Conservation (phyloP, 37 sponge, comb jelly and placozoan species). For the Aplysina aerophoba region DNA sequence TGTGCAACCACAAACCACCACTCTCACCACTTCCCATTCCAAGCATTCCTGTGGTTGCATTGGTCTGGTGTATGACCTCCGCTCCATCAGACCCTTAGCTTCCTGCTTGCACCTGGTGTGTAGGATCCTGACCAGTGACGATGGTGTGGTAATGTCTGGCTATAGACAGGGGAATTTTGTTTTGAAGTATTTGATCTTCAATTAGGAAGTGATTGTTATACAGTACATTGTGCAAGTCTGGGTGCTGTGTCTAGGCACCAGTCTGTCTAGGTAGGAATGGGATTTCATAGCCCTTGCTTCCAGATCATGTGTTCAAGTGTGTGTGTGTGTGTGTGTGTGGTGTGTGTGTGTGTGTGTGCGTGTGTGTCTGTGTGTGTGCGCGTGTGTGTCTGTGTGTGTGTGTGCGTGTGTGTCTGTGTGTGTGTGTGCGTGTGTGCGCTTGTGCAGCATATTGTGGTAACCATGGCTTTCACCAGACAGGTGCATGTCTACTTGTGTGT, state of each 20-base stretch:
- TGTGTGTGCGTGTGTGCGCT: too few species aligned
- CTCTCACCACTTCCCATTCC: neutral
- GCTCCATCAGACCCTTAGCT: too few species aligned
- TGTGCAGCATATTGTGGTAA: too few species aligned
- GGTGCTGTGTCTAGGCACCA: slow-evolving; percentile 5
- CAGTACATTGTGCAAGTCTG: too few species aligned
- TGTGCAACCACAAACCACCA: neutral
- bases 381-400: neutral
- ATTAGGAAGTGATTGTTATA: too few species aligned
- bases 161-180: too few species aligned
- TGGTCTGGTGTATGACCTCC: too few species aligned
- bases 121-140: too few species aligned
- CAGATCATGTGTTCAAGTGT: neutral
- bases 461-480: too few species aligned
- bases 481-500: neutral
- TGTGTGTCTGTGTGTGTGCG: neutral
- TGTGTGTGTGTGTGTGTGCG: neutral
- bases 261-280: slow-evolving; percentile 8
- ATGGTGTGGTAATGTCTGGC: too few species aligned
- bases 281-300: neutral
- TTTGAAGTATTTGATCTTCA: too few species aligned
- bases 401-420: neutral
- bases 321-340: slow-evolving; percentile 37
- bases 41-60: neutral
- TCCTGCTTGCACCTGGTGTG: too few species aligned